Percentiles rank a stretch among this genome's conserved stretches.
Evolutionary conservation across 2,797 vertebrate species (phyloP).

Genomic region (Melanotaenia nigrans): DNA sequence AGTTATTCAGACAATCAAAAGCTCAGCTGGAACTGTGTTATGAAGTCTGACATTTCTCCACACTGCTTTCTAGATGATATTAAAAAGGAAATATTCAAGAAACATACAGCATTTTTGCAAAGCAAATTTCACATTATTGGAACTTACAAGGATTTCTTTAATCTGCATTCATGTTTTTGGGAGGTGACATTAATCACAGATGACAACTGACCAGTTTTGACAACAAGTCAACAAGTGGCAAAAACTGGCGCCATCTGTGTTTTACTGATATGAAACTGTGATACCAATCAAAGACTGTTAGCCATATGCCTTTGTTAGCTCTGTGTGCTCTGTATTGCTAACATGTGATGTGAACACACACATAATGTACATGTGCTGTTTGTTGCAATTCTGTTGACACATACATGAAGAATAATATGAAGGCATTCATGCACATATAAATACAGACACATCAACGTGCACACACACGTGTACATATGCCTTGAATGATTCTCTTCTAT

Average conservation of each 20-base stretch:
- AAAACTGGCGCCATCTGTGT: conserved; percentile 53
- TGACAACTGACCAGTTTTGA: conserved; percentile 18
- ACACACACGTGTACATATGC: conserved; percentile 28
- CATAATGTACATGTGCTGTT: conserved; percentile 45
- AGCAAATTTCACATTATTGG: conserved; percentile 46
- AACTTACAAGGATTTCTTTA: conserved; percentile 39
- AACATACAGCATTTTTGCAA: conserved; percentile 54
- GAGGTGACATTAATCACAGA: conserved; percentile 42
- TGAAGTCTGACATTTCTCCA: conserved; percentile 34
- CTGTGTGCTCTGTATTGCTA: conserved; percentile 67
- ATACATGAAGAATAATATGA: conserved; percentile 39
- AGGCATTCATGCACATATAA: conserved; percentile 21
- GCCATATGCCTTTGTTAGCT: conserved; percentile 80
- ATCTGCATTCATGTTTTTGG: conserved; percentile 28
- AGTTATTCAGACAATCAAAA: conserved; percentile 24
- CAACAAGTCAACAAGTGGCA: conserved; percentile 46
- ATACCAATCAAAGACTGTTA: conserved; percentile 79
- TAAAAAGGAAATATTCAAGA: conserved; percentile 42
- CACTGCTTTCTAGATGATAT: conserved; percentile 36
- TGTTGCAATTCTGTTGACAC: conserved; percentile 57
- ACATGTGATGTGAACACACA: conserved; percentile 58
- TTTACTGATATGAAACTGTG: conserved; percentile 73
- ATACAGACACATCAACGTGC: conserved; percentile 11
- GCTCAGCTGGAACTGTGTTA: conserved; percentile 30
- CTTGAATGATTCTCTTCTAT: conserved; percentile 44